Conservation (phyloP, 2,888 invertebrate species). For the Lagria hirta region DNA sequence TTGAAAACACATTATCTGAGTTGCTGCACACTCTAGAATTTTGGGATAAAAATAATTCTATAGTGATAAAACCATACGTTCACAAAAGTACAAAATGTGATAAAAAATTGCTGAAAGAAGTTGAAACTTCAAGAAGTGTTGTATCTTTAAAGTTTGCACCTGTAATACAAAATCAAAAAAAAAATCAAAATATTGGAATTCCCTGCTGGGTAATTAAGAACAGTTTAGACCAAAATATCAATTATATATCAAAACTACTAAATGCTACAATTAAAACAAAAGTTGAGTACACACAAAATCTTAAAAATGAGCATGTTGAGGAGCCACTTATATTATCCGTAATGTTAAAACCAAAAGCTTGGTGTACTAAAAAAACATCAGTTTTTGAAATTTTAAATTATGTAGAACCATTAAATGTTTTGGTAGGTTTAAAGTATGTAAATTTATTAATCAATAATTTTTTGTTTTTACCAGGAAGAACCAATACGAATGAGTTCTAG, state of each 20-base stretch:
- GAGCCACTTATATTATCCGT: slow-evolving; percentile 6
- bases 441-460: no score
- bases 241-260: slow-evolving; percentile 4
- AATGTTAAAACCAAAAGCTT: slow-evolving; percentile 5
- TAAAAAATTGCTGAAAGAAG: slow-evolving; percentile 7
- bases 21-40: slow-evolving; percentile 39
- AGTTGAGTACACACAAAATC: slow-evolving; percentile 2
- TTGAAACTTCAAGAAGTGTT: slow-evolving; percentile 3
- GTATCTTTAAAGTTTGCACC: neutral
- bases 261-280: slow-evolving; percentile 3
- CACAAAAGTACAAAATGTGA: neutral
- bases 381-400: slow-evolving; percentile 6
- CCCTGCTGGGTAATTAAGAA: slow-evolving; percentile 15
- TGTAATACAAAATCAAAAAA: neutral
- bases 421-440: slow-evolving; percentile 1
- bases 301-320: slow-evolving; percentile 3
- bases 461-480: no score
- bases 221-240: neutral
- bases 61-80: slow-evolving; percentile 8
- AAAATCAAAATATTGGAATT: slow-evolving; percentile 9
- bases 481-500: no score
- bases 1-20: slow-evolving; percentile 32
- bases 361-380: slow-evolving; percentile 1
- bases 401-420: slow-evolving; percentile 1
- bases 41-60: slow-evolving; percentile 40